phyloP scores from a whole-genome alignment of 2,113 vertebrate genomes.

The Burhinus oedicnemus region DNA sequence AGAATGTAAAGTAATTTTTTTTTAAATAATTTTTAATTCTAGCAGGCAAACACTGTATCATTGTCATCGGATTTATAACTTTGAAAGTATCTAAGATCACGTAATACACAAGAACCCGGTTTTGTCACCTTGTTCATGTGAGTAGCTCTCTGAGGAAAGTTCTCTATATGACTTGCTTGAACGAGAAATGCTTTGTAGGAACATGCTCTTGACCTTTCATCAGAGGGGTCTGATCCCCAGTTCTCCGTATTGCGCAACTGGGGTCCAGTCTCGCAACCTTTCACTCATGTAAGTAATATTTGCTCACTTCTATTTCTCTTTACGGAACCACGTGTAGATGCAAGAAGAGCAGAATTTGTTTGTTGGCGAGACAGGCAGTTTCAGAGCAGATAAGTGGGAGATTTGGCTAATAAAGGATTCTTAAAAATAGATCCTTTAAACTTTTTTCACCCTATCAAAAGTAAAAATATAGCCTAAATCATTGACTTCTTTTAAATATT shows the following conservation, averaged over 20 bases:
- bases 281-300: background rate
- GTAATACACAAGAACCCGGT: background rate
- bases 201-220: background rate
- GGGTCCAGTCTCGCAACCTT: background rate
- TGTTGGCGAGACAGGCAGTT: background rate
- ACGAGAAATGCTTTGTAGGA: background rate
- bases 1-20: background rate
- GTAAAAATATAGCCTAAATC: background rate
- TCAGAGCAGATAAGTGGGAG: background rate
- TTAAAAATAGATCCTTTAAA: background rate
- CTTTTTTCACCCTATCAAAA: background rate
- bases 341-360: background rate
- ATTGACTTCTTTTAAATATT: background rate
- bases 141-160: background rate
- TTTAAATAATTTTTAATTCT: background rate
- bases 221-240: background rate
- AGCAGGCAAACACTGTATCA: background rate
- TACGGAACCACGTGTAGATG: background rate
- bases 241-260: fast-evolving
- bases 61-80: background rate
- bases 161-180: background rate
- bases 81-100: background rate
- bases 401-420: background rate
- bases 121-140: background rate
- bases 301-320: background rate